Conservation (phyloP, 2,797 vertebrate species). For the Sebastolobus alascanus region DNA sequence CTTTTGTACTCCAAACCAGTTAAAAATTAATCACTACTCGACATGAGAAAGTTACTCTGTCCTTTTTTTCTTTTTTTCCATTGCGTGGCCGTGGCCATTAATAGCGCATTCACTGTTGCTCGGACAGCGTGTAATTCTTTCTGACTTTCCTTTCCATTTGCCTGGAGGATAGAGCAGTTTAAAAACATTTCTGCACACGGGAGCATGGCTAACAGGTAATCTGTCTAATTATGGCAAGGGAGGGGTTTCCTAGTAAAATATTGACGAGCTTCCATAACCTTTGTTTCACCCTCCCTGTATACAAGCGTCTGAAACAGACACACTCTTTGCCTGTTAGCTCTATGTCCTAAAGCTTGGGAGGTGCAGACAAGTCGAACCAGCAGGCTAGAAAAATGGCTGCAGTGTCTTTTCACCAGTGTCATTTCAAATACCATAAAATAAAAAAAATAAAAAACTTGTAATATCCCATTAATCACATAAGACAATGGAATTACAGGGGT, state of each 20-base stretch:
- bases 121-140: conserved; percentile 92
- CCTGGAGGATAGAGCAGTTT: conserved; percentile 92
- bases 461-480: conserved; percentile 30
- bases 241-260: conserved; percentile 94
- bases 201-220: conserved; percentile 97
- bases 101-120: conserved; percentile 87
- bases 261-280: conserved; percentile 94
- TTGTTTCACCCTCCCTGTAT: conserved; percentile 91
- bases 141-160: conserved; percentile 94
- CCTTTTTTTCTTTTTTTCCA: conserved; percentile 66
- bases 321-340: conserved; percentile 88
- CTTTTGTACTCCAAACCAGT: conserved; percentile 87
- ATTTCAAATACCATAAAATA: conserved; percentile 48
- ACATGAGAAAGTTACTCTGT: conserved; percentile 78
- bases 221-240: conserved; percentile 96
- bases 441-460: neutral
- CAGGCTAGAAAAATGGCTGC: conserved; percentile 63
- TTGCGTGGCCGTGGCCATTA: conserved; percentile 77
- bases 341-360: conserved; percentile 88
- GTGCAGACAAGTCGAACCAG: conserved; percentile 68
- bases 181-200: conserved; percentile 91
- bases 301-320: conserved; percentile 87
- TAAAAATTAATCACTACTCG: conserved; percentile 90
- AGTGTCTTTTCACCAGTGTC: conserved; percentile 35
- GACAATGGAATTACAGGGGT: conserved; percentile 30